Evolutionary conservation across 1,140 invertebrate species (phyloP).

Genomic region (Andricus grossulariae): DNA sequence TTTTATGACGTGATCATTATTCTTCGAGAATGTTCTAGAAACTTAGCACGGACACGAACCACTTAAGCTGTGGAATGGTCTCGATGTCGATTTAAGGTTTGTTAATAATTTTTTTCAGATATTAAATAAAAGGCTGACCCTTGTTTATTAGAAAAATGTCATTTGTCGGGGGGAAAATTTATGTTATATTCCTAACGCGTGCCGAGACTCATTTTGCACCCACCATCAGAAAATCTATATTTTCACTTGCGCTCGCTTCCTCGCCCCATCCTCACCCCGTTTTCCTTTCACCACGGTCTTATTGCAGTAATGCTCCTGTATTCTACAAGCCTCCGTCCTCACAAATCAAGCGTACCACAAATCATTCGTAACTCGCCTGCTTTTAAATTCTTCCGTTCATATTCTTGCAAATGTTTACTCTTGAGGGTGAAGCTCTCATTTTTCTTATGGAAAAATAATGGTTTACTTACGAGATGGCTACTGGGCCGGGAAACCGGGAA

Average conservation of each 20-base stretch:
- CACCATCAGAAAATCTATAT: conserved; percentile 34
- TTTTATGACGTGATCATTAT: too few species aligned
- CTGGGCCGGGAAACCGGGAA: too few species aligned
- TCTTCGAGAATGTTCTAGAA: too few species aligned
- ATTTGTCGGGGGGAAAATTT: conserved; percentile 20
- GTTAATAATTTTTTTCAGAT: not conserved
- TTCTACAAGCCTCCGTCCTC: not conserved
- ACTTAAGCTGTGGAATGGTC: too few species aligned
- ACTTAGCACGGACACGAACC: too few species aligned
- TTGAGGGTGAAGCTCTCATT: too few species aligned
- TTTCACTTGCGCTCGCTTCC: conserved; percentile 15
- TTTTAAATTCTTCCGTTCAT: too few species aligned
- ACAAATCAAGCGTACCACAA: not conserved
- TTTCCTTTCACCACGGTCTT: not conserved
- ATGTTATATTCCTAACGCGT: conserved; percentile 37
- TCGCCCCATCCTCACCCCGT: not conserved
- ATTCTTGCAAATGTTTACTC: too few species aligned
- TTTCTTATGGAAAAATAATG: too few species aligned
- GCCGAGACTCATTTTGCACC: conserved; percentile 28
- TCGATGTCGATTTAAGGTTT: too few species aligned
- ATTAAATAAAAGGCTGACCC: not conserved
- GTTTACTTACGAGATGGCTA: too few species aligned
- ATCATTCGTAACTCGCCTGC: too few species aligned
- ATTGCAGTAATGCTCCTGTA: not conserved
- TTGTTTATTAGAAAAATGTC: not conserved